Evolutionary conservation across 2,888 invertebrate genomes (phyloP).

Genomic region (Clistopyga incitator): DNA sequence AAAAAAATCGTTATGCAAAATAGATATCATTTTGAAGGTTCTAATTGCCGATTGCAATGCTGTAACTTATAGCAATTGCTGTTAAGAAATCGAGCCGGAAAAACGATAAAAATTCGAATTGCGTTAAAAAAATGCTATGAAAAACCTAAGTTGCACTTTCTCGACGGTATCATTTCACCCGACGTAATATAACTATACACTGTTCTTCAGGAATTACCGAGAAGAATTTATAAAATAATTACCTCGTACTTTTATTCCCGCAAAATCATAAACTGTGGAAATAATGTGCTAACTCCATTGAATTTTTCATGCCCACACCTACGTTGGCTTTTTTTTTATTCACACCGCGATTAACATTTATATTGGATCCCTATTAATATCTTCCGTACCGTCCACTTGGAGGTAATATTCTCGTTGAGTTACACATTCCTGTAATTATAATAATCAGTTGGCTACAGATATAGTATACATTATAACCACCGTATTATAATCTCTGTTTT

Average conservation of each 20-base stretch:
- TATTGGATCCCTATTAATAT: neutral
- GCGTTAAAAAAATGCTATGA: too few species aligned
- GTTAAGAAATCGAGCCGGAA: too few species aligned
- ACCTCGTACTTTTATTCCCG: neutral
- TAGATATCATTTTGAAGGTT: too few species aligned
- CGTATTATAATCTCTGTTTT: neutral
- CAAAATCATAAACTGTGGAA: neutral
- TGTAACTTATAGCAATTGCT: too few species aligned
- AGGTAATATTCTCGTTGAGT: neutral
- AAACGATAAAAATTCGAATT: too few species aligned
- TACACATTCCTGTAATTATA: slow-evolving; percentile 5
- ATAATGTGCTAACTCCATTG: neutral
- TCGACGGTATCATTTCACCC: too few species aligned
- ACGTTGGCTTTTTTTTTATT: neutral
- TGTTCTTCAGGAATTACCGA: too few species aligned
- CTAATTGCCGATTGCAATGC: too few species aligned
- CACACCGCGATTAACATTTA: neutral
- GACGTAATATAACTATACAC: too few species aligned
- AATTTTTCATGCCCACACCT: neutral
- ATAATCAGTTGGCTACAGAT: neutral
- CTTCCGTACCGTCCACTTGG: neutral
- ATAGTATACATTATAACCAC: neutral
- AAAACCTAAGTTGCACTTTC: too few species aligned
- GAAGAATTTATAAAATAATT: too few species aligned
- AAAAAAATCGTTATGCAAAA: too few species aligned